Percentiles rank a stretch among this genome's conserved stretches.
Evolutionary conservation across 2,797 vertebrate species (phyloP).

Genomic region (Sebastolobus altivelis): DNA sequence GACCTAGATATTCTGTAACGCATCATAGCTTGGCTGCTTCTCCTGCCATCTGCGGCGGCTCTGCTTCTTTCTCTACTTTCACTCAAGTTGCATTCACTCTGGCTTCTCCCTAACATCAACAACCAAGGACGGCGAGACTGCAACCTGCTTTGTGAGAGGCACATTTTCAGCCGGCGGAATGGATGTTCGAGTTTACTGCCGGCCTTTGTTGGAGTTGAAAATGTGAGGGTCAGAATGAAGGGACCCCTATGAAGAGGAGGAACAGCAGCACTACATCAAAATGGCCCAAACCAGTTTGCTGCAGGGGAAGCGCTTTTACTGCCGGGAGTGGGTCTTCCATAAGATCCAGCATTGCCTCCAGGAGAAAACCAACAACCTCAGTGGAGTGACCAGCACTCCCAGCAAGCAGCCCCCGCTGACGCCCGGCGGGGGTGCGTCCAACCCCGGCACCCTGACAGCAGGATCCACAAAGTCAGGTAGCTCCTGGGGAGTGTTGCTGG

Average conservation of each 20-base stretch:
- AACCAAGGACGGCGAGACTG: slow-evolving; percentile 35
- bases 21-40: slow-evolving; percentile 39
- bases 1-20: slow-evolving; percentile 71
- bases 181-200: slow-evolving; percentile 67
- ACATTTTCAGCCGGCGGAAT: slow-evolving; percentile 57
- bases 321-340: slow-evolving; percentile 99
- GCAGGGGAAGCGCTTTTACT: slow-evolving; percentile 98
- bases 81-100: slow-evolving; percentile 22
- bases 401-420: slow-evolving; percentile 79
- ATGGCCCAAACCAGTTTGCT: slow-evolving; percentile 98
- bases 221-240: slow-evolving; percentile 74
- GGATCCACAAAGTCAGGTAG: slow-evolving; percentile 77
- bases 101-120: slow-evolving; percentile 24
- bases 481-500: slow-evolving; percentile 95
- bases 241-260: slow-evolving; percentile 75
- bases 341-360: slow-evolving; percentile 99
- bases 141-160: slow-evolving; percentile 45
- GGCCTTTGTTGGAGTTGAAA: slow-evolving; percentile 50
- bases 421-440: slow-evolving; percentile 78
- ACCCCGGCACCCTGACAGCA: slow-evolving; percentile 61
- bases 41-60: slow-evolving; percentile 54
- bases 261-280: slow-evolving; percentile 71
- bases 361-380: slow-evolving; percentile 91
- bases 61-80: slow-evolving; percentile 25
- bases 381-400: slow-evolving; percentile 81